Percentiles rank a stretch among this genome's conserved stretches.
phyloP scores from a whole-genome alignment of 2,797 vertebrate genomes.

The Sitta carolinensis region DNA sequence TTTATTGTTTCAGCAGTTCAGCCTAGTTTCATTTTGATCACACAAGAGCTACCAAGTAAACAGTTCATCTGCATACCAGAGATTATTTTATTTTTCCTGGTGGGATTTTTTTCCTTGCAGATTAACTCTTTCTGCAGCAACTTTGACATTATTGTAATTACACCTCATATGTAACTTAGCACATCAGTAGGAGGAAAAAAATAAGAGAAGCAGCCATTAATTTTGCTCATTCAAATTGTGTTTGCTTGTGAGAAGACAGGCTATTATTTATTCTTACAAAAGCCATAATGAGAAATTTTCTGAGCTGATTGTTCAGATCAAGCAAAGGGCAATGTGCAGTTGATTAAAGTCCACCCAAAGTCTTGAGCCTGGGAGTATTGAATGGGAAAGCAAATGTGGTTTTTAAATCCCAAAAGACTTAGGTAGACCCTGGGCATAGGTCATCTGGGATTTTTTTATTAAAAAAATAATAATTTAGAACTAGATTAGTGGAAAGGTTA shows the following conservation, averaged over 20 bases:
- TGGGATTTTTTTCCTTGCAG: not conserved
- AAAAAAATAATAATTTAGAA: too few species aligned
- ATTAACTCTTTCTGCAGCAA: constrained; percentile 47
- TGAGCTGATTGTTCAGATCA: constrained; percentile 61
- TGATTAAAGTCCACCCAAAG: constrained; percentile 59
- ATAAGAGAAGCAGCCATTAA: constrained; percentile 42
- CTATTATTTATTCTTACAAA: constrained; percentile 63
- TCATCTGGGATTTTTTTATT: not conserved
- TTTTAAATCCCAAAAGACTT: not conserved
- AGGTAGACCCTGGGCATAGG: not conserved
- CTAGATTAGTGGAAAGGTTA: not conserved
- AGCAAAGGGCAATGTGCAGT: constrained; percentile 43
- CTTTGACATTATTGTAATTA: constrained; percentile 36
- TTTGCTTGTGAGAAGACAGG: constrained; percentile 56
- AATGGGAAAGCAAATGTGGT: not conserved
- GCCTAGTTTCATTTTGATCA: constrained; percentile 50
- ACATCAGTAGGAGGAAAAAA: constrained; percentile 22
- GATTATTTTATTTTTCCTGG: not conserved
- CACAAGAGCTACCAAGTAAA: constrained; percentile 31
- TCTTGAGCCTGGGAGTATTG: not conserved
- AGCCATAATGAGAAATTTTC: constrained; percentile 70
- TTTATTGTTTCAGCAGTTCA: constrained; percentile 60
- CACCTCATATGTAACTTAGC: constrained; percentile 16
- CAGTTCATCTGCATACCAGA: constrained; percentile 1
- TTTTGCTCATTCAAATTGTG: constrained; percentile 61